Evolutionary conservation across 2,113 vertebrate genomes (phyloP).

Genomic region (Puffinus mauretanicus): DNA sequence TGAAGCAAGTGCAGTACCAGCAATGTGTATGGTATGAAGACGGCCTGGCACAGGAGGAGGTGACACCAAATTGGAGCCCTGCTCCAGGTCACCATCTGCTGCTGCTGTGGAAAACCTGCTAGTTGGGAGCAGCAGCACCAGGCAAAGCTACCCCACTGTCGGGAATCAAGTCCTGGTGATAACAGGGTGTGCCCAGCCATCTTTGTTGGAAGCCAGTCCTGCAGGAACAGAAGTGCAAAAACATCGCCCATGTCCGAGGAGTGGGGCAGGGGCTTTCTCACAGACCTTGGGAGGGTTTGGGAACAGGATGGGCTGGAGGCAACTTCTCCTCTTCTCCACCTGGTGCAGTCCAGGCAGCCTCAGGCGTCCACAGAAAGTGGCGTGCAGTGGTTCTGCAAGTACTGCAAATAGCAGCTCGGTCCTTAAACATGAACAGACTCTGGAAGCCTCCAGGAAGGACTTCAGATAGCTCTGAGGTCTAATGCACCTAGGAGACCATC

Average conservation of each 20-base stretch:
- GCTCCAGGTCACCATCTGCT: neutral
- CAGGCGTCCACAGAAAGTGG: neutral
- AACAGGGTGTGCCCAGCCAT: no score
- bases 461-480: neutral
- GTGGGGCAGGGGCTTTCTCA: no score
- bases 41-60: neutral
- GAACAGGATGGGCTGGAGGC: neutral
- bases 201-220: neutral
- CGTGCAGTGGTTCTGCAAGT: neutral
- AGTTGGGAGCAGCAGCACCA: rapidly evolving
- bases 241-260: rapidly evolving
- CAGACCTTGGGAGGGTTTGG: neutral
- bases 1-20: neutral
- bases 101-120: neutral
- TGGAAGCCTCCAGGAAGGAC: neutral
- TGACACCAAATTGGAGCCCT: neutral
- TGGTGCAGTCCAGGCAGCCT: neutral
- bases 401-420: neutral
- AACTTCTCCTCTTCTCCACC: neutral
- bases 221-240: neutral
- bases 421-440: neutral
- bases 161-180: neutral
- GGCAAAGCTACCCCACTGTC: neutral
- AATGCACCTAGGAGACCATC: neutral
- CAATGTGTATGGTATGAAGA: rapidly evolving